Evolutionary conservation across 64 coral and sea anemone species (phyloP), one percentile per base, ranked within the genome.

Genomic region (Montipora sp.): DNA sequence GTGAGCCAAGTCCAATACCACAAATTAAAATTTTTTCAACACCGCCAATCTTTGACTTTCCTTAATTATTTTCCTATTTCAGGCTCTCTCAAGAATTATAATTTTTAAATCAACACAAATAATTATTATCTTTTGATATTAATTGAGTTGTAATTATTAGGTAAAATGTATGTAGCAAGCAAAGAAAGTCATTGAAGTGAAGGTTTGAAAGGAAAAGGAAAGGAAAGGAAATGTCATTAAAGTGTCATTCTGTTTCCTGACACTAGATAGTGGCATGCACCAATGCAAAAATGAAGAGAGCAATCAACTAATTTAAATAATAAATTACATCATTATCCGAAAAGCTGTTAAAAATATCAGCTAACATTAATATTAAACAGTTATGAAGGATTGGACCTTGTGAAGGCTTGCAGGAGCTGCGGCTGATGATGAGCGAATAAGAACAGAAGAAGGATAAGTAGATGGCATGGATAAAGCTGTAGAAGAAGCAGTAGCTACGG

Each of bases 381-480:
- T 85, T 85, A 72, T 50, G 15, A 85, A 85, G 82, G 44, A 85
- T 71, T 22, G 82, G 65, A 85, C 82, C 82, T 85, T 46, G 82
- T 85, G 82, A 85, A 47, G 61, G 19, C 61, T 85, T 85, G 82
- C 45, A 85, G 82, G 59, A 85, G 82, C 66, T 48, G 82, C 18
- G 46, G 71, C 82, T 85, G 82, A 85, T 68, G 82, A 51, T 19
- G 81, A 47, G 36, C 66, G 66, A 46, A 71, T 87, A 88, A 81
- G 75, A 59, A 88, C 75, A 93, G 84, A 88, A 80, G 91, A 88
- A 47, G 91, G 51, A 59, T 73, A 70, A 47, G 83, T 77, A 88
- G 84, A 58, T 27, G 51, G 80, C 24, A 70, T 72, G 61, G 78
- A 73, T 83, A 81, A 65, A 74, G 78, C 65, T 85, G 82, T 21